These are phyloP conservation scores for Chrosomus eos DNA, from an alignment of 2,797 vertebrate species.

Conservation along the genomic window DNA sequence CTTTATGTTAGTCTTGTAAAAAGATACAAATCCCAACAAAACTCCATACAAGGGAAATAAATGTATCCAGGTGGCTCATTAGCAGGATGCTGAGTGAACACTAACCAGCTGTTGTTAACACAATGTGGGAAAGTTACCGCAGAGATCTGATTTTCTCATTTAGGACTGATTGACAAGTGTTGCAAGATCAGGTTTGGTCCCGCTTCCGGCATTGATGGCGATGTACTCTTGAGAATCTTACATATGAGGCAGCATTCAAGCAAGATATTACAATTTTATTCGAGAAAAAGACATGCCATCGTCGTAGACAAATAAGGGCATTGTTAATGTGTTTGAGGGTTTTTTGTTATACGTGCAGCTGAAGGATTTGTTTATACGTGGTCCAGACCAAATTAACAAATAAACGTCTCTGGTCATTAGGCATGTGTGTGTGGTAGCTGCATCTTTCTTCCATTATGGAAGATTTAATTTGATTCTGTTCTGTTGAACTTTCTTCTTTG, in stretches of 20 bases:
- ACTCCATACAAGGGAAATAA: slow-evolving; percentile 13
- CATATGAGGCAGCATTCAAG: background rate
- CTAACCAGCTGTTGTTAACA: slow-evolving; percentile 2
- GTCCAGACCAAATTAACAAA: background rate
- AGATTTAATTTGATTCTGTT: background rate
- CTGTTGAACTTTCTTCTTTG: background rate
- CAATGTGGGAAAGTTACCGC: background rate
- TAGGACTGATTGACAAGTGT: background rate
- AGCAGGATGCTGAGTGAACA: slow-evolving; percentile 19
- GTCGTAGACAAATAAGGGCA: background rate
- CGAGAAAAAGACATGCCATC: background rate
- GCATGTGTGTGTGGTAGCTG: background rate
- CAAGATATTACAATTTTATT: background rate
- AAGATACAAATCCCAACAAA: slow-evolving; percentile 17
- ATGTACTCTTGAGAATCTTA: background rate
- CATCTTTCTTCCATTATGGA: background rate
- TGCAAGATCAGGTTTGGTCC: background rate
- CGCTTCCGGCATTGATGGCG: no score
- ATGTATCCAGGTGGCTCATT: background rate
- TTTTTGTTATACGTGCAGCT: slow-evolving; percentile 8
- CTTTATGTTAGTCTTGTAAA: slow-evolving; percentile 37
- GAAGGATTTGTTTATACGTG: background rate
- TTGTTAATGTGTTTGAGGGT: background rate
- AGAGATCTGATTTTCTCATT: slow-evolving; percentile 21
- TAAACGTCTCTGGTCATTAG: background rate